These are phyloP conservation scores for Agrotis clavis DNA, from an alignment of 2,888 invertebrate genomes.

Conservation along the genomic window DNA sequence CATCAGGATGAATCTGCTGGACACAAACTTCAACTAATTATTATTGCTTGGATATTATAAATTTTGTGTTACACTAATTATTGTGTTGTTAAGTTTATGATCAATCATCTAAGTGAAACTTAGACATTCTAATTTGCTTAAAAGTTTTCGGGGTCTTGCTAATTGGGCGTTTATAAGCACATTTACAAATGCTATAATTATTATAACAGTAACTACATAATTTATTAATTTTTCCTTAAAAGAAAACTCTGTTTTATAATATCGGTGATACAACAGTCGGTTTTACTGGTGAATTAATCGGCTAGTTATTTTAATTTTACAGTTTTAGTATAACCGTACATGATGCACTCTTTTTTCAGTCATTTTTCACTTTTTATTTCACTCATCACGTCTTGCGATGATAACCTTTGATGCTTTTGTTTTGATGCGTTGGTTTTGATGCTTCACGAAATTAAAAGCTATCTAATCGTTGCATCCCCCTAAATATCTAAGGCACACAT, in stretches of 20 bases:
- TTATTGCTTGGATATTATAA: background rate
- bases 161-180: background rate
- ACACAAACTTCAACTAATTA: background rate
- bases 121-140: background rate
- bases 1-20: too few relatives aligned
- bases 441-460: background rate
- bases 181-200: background rate
- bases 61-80: background rate
- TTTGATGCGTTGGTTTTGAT: background rate
- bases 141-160: background rate
- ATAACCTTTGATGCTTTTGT: background rate
- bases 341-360: background rate
- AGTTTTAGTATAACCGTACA: background rate
- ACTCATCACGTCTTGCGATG: background rate
- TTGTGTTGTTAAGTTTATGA: background rate
- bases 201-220: background rate
- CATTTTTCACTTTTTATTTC: too few relatives aligned
- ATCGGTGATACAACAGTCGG: too few relatives aligned
- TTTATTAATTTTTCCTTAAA: background rate
- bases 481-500: background rate
- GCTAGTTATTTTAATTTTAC: background rate
- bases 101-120: slow-evolving; percentile 10
- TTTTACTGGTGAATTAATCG: background rate
- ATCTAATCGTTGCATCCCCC: background rate
- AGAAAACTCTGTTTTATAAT: too few relatives aligned